A percentile compares a stretch with the other conserved stretches of the same genome.
These are phyloP conservation scores for Neopipo cinnamomea DNA, from an alignment of 2,113 vertebrate genomes.

Conservation along the genomic window DNA sequence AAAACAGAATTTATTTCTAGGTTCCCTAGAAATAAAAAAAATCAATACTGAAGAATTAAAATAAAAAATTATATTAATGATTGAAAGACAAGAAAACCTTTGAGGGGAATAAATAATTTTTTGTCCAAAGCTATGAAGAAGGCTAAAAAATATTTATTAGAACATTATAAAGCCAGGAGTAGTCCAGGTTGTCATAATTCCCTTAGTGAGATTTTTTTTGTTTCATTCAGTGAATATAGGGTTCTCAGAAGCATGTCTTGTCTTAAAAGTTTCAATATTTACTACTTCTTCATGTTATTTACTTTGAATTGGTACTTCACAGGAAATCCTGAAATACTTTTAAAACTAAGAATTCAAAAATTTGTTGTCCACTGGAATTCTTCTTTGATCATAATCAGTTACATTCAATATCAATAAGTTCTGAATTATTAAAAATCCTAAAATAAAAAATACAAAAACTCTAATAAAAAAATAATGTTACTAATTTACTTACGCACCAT, in stretches of 20 bases:
- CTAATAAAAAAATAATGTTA: neutral
- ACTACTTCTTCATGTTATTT: neutral
- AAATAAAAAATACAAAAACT: neutral
- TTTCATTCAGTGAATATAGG: neutral
- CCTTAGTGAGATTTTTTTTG: neutral
- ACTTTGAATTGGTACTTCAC: neutral
- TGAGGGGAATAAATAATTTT: neutral
- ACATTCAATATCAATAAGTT: neutral
- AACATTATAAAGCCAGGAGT: neutral
- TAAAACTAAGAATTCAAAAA: neutral
- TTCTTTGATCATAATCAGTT: neutral
- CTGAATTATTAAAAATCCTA: neutral
- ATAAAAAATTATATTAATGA: neutral
- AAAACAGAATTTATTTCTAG: neutral
- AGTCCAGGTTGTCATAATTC: neutral
- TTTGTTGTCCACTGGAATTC: neutral
- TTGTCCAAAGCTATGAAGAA: neutral
- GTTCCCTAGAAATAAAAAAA: neutral
- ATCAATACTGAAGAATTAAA: neutral
- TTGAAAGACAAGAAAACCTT: neutral
- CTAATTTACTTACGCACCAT: neutral
- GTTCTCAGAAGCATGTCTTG: neutral
- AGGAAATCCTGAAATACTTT: neutral
- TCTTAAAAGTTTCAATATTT: neutral
- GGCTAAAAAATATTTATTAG: neutral